Conservation (phyloP, 2,113 vertebrate genomes). For the Antennarius striatus region DNA sequence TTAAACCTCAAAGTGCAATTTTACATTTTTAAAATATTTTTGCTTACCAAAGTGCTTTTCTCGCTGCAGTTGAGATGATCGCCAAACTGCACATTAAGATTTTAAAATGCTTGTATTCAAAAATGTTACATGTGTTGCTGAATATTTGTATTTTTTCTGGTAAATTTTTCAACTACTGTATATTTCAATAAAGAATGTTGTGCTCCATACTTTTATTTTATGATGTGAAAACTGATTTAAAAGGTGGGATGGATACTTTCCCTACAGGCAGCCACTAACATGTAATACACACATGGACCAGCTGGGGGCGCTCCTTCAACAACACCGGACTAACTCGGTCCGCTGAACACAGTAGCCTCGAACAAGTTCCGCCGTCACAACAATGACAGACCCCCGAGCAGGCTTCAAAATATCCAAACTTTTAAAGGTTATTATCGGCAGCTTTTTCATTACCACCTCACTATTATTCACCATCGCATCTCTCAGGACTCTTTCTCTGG, state of each 20-base stretch:
- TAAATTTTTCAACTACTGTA: conserved; percentile 6
- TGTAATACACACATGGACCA: background rate
- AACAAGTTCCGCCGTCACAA: conserved; percentile 1
- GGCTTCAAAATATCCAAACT: conserved; percentile 29
- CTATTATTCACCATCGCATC: conserved; percentile 56
- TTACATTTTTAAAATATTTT: conserved; percentile 1
- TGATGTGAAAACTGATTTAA: too few species aligned
- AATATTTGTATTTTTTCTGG: background rate
- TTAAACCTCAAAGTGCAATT: conserved; percentile 9
- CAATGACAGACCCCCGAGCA: conserved; percentile 51
- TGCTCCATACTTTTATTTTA: background rate
- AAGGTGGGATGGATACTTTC: too few species aligned
- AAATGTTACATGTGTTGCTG: background rate
- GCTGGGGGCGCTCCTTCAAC: conserved; percentile 23
- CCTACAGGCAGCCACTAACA: too few species aligned
- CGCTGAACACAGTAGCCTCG: background rate
- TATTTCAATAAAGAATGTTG: conserved; percentile 60
- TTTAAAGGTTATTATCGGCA: conserved; percentile 52
- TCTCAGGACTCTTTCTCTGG: conserved; percentile 71
- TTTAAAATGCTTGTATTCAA: too few species aligned
- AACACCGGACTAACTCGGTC: background rate
- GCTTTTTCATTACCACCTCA: conserved; percentile 12
- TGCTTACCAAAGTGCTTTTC: background rate
- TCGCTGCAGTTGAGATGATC: background rate
- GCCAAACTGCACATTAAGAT: background rate